Base-by-base conservation (phyloP, 2,113 vertebrate species). In the Irena cyanogastra region DNA sequence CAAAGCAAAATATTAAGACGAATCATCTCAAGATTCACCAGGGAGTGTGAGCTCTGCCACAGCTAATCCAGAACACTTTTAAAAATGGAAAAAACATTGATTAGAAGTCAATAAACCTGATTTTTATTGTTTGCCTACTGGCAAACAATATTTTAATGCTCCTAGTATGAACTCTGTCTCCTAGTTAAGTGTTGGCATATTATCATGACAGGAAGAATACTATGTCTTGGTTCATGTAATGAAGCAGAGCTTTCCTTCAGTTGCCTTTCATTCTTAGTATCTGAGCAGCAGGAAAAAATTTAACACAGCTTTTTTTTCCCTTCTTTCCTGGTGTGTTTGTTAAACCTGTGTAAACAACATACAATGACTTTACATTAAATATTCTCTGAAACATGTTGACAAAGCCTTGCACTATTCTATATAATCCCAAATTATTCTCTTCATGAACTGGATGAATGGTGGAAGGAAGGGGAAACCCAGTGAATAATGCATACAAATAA, bases 351-450 rank as follows among this genome's bases (percentile, higher is more conserved):
- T 5, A 86, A 86, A 90, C 60, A 87, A 44, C 23, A 53, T 53
- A 22, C 27, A 71, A 49, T 60, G 31, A 61, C 44, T 95, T 89
- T 35, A 54, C 72, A 50, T 65, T 3, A 66, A 88, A 83, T 76
- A 57, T 45, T 93, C 16, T 70, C 50, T 56, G 37, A 90, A 93
- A 83, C 24, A 20, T 41, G 27, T 74, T 96, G 65, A 90, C 41
- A 83, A 92, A 94, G 11, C 28, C 44, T 86, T 50, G 7, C 41
- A 44, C 26, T 84, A 9, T 64, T 77, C 71, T 89, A 21, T 83
- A 57, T 86, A 93, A 93, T 84, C n/a, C 71, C 37, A 87, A 91
- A 89, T 93, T 84, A 88, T 88, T 95, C 57, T 66, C 17, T 82
- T 95, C 27, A 37, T 82, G 57, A 82, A 66, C 65, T 61, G 42